phyloP scores from a whole-genome alignment of 2,797 vertebrate genomes.

The Acridotheres tristis region DNA sequence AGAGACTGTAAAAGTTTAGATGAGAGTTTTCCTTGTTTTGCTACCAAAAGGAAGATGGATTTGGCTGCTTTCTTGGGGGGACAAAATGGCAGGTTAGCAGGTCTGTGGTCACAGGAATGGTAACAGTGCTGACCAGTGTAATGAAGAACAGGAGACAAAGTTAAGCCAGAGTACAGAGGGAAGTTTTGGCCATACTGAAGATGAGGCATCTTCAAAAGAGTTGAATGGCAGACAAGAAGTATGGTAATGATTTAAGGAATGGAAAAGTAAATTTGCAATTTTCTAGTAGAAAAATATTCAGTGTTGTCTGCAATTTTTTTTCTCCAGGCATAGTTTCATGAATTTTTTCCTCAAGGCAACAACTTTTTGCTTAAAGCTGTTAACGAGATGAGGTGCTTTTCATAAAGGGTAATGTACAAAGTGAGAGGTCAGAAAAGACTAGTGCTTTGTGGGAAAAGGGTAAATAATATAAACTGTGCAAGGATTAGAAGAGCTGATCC shows the following conservation, averaged over 20 bases:
- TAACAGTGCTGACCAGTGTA: neutral
- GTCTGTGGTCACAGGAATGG: neutral
- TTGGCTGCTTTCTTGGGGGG: neutral
- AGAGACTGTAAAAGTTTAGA: neutral
- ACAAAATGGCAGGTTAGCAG: neutral
- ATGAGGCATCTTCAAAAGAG: neutral
- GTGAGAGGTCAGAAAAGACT: slow-evolving; percentile 4
- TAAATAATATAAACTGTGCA: slow-evolving; percentile 4
- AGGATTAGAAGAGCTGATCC: slow-evolving; percentile 32
- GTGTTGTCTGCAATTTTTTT: neutral
- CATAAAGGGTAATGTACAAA: neutral
- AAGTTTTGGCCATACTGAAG: neutral
- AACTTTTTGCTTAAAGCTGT: slow-evolving; percentile 3
- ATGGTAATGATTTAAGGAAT: neutral
- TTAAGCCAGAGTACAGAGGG: neutral
- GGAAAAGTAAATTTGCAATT: neutral
- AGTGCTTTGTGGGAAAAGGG: neutral
- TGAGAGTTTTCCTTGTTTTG: neutral
- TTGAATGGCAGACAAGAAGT: neutral
- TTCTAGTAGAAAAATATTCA: neutral
- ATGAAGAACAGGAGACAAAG: neutral
- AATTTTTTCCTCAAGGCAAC: neutral
- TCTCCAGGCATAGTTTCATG: neutral
- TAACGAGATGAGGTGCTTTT: neutral
- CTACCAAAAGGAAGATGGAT: neutral